Conservation (phyloP, 1,140 invertebrate species). For the Diorhabda carinulata region DNA sequence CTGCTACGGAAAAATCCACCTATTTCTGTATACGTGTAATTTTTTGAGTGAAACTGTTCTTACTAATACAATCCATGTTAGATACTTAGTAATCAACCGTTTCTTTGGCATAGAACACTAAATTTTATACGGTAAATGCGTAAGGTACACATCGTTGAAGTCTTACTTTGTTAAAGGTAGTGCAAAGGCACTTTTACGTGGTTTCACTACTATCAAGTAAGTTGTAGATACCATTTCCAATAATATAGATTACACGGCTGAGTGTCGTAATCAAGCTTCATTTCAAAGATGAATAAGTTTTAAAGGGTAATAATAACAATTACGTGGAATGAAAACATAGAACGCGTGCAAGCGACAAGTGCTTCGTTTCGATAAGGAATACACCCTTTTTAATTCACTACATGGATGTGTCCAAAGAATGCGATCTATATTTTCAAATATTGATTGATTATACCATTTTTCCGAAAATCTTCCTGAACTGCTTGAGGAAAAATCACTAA, state of each 20-base stretch:
- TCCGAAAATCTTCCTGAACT: too few relatives aligned
- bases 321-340: constrained; percentile 23
- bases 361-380: constrained; percentile 22
- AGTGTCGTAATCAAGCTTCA: constrained; percentile 25
- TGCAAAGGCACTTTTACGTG: constrained; percentile 30
- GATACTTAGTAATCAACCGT: too few relatives aligned
- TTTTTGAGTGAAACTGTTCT: too few relatives aligned
- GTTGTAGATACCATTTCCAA: constrained; percentile 12
- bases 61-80: too few relatives aligned
- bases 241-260: constrained; percentile 25
- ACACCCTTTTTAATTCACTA: constrained; percentile 29
- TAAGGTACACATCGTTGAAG: constrained; percentile 14
- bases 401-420: constrained; percentile 27
- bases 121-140: too few relatives aligned
- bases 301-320: constrained; percentile 26
- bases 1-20: too few relatives aligned
- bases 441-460: background rate
- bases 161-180: constrained; percentile 25
- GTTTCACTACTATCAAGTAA: constrained; percentile 29
- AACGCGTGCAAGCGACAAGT: constrained; percentile 19
- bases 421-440: constrained; percentile 28
- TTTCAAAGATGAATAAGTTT: constrained; percentile 28
- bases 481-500: too few relatives aligned
- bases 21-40: too few relatives aligned
- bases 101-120: too few relatives aligned